A percentile compares a stretch with the other conserved stretches of the same genome.
Evolutionary conservation across 2,888 invertebrate genomes (phyloP).

Genomic region (Brenthis hecate): DNA sequence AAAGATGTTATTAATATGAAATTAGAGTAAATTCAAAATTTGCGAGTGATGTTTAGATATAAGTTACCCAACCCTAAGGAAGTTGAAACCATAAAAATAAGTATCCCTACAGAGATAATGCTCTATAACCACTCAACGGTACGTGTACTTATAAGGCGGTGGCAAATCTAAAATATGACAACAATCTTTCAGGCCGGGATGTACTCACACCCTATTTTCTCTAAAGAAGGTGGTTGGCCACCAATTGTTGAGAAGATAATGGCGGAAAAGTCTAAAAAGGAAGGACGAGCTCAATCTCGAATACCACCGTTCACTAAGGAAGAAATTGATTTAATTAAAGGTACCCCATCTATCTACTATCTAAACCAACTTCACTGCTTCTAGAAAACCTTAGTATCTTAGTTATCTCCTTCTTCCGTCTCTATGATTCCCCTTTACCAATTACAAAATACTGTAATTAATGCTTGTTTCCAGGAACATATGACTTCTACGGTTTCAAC

Average conservation of each 20-base stretch:
- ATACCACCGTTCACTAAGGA: constrained; percentile 65
- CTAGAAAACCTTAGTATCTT: no score
- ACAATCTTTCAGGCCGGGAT: constrained; percentile 49
- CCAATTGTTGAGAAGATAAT: constrained; percentile 62
- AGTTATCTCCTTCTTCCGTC: no score
- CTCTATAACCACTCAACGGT: no score
- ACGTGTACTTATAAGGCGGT: no score
- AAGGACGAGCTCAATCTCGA: constrained; percentile 64
- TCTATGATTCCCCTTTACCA: neutral
- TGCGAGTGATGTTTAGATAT: no score
- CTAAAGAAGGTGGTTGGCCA: constrained; percentile 76
- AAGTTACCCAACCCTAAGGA: no score
- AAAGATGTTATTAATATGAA: no score
- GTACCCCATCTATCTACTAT: constrained; percentile 38
- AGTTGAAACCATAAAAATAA: no score
- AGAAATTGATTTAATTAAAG: constrained; percentile 57
- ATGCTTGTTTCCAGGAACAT: constrained; percentile 51
- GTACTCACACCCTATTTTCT: constrained; percentile 67
- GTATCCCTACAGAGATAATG: no score
- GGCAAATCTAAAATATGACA: no score
- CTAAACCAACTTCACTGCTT: neutral
- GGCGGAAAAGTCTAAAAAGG: constrained; percentile 59
- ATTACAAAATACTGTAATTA: neutral
- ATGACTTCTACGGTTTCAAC: constrained; percentile 85
- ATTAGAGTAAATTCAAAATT: no score